phyloP scores from a whole-genome alignment of 2,888 invertebrate species.

The Phengaris alcon region DNA sequence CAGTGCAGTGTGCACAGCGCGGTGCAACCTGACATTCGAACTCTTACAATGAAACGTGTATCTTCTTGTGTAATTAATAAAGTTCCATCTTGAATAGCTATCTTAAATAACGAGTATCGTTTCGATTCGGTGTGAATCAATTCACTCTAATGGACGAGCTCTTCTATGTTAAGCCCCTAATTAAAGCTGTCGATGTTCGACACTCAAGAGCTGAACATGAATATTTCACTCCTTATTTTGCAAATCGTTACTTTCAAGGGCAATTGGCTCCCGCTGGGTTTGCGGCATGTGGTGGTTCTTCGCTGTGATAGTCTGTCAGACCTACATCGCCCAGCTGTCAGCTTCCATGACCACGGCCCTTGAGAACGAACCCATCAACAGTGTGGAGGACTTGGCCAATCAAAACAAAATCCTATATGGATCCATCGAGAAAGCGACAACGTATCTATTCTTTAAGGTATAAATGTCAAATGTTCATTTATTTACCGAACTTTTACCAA shows the following conservation, averaged over 20 bases:
- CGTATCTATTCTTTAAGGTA: slow-evolving; percentile 89
- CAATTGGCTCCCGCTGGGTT: slow-evolving; percentile 92
- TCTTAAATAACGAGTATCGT: too few relatives aligned
- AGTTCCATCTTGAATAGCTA: too few relatives aligned
- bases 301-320: slow-evolving; percentile 93
- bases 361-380: slow-evolving; percentile 91
- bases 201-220: too few relatives aligned
- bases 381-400: slow-evolving; percentile 92
- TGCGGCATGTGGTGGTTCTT: slow-evolving; percentile 97
- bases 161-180: too few relatives aligned
- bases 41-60: too few relatives aligned
- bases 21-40: too few relatives aligned
- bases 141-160: too few relatives aligned
- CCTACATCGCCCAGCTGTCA: slow-evolving; percentile 96
- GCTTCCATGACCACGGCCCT: slow-evolving; percentile 93
- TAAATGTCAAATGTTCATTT: background rate
- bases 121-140: too few relatives aligned
- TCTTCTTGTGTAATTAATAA: too few relatives aligned
- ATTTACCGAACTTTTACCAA: too few relatives aligned
- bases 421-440: slow-evolving; percentile 89
- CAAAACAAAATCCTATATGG: slow-evolving; percentile 97
- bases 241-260: slow-evolving; percentile 72
- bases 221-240: too few relatives aligned
- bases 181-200: background rate
- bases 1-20: too few relatives aligned